These are phyloP conservation scores for Acromyrmex charruanus DNA, from an alignment of 1,140 invertebrate genomes.

Conservation along the genomic window DNA sequence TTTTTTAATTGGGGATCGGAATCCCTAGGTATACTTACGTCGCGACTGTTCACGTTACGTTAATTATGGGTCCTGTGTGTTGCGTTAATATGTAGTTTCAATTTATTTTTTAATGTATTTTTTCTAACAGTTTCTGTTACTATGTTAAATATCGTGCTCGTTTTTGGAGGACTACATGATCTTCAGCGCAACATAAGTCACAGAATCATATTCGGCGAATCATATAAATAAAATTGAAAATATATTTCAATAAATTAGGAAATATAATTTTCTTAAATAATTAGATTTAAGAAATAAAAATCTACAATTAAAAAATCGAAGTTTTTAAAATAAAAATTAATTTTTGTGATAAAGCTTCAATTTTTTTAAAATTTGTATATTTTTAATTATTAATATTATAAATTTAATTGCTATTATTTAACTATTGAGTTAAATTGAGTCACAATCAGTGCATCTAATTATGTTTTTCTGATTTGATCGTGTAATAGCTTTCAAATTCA, in stretches of 20 bases:
- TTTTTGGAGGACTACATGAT: constrained; percentile 43
- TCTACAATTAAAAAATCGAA: background rate
- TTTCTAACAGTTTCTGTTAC: background rate
- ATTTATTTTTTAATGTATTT: constrained; percentile 3
- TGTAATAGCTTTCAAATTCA: background rate
- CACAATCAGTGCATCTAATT: background rate
- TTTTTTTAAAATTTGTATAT: background rate
- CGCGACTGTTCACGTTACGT: constrained; percentile 51
- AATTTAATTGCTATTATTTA: no score
- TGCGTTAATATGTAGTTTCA: background rate
- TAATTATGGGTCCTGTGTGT: constrained; percentile 32
- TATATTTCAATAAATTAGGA: background rate
- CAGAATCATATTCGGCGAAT: background rate
- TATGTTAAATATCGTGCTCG: background rate
- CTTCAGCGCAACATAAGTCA: constrained; percentile 21
- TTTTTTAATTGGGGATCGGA: background rate
- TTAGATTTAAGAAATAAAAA: background rate
- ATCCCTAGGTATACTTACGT: constrained; percentile 69
- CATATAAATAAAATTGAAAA: constrained; percentile 7
- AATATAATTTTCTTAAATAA: background rate
- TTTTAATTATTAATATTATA: no score
- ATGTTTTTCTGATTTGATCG: background rate
- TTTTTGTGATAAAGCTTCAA: background rate
- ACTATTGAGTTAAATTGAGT: no score
- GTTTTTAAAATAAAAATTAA: background rate